These are phyloP conservation scores for Heliconius ethilla DNA, from an alignment of 2,888 invertebrate species.

Conservation along the genomic window DNA sequence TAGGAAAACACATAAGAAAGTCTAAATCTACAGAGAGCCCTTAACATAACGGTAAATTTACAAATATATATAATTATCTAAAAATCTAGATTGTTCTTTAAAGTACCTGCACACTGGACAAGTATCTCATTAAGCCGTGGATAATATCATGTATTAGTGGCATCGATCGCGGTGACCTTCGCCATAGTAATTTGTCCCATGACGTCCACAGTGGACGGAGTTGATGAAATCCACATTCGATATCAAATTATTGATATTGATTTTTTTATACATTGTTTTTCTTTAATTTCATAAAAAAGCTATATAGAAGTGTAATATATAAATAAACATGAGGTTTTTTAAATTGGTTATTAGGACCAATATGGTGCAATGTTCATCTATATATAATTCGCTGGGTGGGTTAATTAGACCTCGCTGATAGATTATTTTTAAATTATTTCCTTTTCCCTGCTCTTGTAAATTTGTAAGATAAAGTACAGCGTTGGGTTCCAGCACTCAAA, in stretches of 20 bases:
- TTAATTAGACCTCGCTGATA: no score
- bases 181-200: conserved; percentile 28
- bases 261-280: background rate
- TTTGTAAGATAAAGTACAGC: no score
- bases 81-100: background rate
- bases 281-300: background rate
- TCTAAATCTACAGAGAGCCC: no score
- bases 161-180: conserved; percentile 51
- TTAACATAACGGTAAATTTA: background rate
- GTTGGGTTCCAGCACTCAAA: background rate
- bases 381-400: no score
- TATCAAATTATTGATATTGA: conserved; percentile 3
- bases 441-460: no score
- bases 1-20: no score
- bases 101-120: background rate
- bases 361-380: no score
- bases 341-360: no score
- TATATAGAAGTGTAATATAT: background rate
- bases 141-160: conserved; percentile 19
- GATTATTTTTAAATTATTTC: no score
- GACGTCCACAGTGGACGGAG: conserved; percentile 36
- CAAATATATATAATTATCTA: background rate
- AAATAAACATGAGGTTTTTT: background rate
- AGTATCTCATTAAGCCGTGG: background rate
- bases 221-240: conserved; percentile 19